Percentiles rank a stretch among this genome's conserved stretches.
phyloP scores from a whole-genome alignment of 2,797 vertebrate species.

The Emys orbicularis region DNA sequence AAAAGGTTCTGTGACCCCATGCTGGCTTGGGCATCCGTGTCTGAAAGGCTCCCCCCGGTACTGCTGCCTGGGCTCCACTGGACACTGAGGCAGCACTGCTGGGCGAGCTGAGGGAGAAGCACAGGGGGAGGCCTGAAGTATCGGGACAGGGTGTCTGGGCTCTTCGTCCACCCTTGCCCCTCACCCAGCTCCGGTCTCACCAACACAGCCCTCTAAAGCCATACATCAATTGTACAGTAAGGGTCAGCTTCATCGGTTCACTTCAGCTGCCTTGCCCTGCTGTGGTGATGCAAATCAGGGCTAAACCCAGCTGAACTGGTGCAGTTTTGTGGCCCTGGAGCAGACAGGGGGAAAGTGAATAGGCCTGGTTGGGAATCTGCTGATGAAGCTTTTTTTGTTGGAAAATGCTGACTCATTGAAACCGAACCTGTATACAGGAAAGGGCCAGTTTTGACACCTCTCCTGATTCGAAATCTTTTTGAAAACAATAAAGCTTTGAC shows the following conservation, averaged over 20 bases:
- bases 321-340: neutral
- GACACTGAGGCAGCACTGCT: neutral
- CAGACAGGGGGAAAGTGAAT: neutral
- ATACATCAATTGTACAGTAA: neutral
- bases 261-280: neutral
- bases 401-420: neutral
- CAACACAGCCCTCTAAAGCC: fast-evolving
- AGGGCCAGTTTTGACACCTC: neutral
- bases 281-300: fast-evolving
- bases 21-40: neutral
- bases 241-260: fast-evolving
- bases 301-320: neutral
- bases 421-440: neutral
- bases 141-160: neutral
- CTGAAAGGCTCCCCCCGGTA: neutral
- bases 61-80: neutral
- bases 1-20: neutral
- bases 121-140: neutral
- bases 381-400: neutral
- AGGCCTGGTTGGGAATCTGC: neutral
- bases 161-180: neutral
- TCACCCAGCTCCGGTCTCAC: neutral
- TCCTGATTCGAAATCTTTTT: neutral
- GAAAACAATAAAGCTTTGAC: neutral
- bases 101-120: neutral